Percentiles rank a stretch among this genome's conserved stretches.
Evolutionary conservation across 2,113 vertebrate species (phyloP).

Genomic region (Gasterosteus aculeatus): DNA sequence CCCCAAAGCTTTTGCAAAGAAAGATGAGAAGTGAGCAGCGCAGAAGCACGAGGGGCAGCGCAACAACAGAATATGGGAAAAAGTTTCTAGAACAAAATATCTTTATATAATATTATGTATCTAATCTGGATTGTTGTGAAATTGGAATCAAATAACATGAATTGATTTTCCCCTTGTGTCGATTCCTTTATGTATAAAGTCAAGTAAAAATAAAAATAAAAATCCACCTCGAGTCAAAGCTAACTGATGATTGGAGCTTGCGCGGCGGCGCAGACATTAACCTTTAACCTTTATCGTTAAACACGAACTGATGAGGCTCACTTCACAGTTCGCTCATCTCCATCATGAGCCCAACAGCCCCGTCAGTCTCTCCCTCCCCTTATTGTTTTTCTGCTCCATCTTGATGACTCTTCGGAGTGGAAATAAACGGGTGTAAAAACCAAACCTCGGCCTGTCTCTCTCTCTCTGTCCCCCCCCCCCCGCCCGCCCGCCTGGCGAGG

Average conservation of each 20-base stretch:
- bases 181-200: too few relatives aligned
- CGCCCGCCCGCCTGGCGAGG: too few relatives aligned
- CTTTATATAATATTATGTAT: background rate
- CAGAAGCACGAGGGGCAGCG: background rate
- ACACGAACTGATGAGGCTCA: slow-evolving; percentile 51
- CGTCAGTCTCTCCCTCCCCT: slow-evolving; percentile 45
- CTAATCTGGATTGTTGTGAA: background rate
- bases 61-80: background rate
- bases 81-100: background rate
- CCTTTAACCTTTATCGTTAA: background rate
- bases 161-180: too few relatives aligned
- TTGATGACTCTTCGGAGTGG: slow-evolving; percentile 33
- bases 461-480: background rate
- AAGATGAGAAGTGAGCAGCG: background rate
- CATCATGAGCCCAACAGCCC: slow-evolving; percentile 55
- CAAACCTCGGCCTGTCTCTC: slow-evolving; percentile 14
- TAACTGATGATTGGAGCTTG: too few relatives aligned
- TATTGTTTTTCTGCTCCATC: slow-evolving; percentile 50
- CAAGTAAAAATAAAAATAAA: background rate
- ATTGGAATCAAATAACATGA: background rate
- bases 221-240: background rate
- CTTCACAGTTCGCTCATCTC: slow-evolving; percentile 49
- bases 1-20: background rate
- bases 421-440: slow-evolving; percentile 1
- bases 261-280: too few relatives aligned